Percentiles rank a stretch among this genome's conserved stretches.
These are phyloP conservation scores for Pachyrhynchus sulphureomaculatus DNA, from an alignment of 1,140 invertebrate genomes.

Conservation along the genomic window DNA sequence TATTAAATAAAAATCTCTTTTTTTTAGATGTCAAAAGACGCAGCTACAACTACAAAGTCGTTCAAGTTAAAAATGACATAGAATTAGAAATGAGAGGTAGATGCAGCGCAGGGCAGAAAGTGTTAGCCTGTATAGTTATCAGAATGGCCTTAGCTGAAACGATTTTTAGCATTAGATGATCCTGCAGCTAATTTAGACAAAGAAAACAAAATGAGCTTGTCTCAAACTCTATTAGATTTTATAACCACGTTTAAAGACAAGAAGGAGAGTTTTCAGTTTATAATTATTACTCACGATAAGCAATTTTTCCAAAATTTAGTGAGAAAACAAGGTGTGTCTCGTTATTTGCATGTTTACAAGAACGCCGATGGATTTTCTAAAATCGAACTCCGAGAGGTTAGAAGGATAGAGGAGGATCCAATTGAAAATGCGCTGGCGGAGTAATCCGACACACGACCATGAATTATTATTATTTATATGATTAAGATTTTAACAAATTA, in stretches of 20 bases:
- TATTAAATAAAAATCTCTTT: no score
- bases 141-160: slow-evolving; percentile 95
- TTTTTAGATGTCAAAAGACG: slow-evolving; percentile 54
- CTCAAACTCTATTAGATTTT: slow-evolving; percentile 76
- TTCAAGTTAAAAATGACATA: slow-evolving; percentile 78
- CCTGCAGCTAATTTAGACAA: slow-evolving; percentile 97
- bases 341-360: slow-evolving; percentile 70
- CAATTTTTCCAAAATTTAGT: slow-evolving; percentile 82
- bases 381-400: no score
- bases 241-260: slow-evolving; percentile 63
- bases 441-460: no score
- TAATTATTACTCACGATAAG: slow-evolving; percentile 97
- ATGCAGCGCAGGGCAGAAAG: slow-evolving; percentile 97
- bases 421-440: no score
- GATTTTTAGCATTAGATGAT: slow-evolving; percentile 94
- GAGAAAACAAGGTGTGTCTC: slow-evolving; percentile 65
- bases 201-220: slow-evolving; percentile 87
- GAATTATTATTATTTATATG: no score
- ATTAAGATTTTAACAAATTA: no score
- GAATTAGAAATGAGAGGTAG: slow-evolving; percentile 94
- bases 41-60: slow-evolving; percentile 83
- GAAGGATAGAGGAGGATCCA: no score
- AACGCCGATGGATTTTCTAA: slow-evolving; percentile 63
- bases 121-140: slow-evolving; percentile 92
- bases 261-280: slow-evolving; percentile 90